Evolutionary conservation across 2,888 invertebrate species (phyloP), one percentile per base, ranked within the genome.

Genomic region (Stomorhina lunata): DNA sequence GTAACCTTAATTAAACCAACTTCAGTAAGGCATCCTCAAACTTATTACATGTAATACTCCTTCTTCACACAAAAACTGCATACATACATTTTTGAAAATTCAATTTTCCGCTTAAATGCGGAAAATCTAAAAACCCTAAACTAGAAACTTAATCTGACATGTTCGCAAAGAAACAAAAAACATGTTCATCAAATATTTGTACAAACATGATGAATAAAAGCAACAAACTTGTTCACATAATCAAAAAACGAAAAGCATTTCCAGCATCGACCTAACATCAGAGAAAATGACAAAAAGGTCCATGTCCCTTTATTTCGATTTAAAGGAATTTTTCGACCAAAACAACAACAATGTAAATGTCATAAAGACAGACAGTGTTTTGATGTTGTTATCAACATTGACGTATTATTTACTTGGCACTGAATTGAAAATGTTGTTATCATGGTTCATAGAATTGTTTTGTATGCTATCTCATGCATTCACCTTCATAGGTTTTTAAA

Each of bases 61-160:
- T n/a, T n/a, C n/a, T n/a, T n/a, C n/a, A n/a, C n/a, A n/a, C n/a
- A n/a, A n/a, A n/a, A n/a, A n/a, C n/a, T n/a, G 32, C 2, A 55
- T 17, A 20, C 27, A 40, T 45, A 45, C 20, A 71, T 32, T 20
- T 81, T 76, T 22, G 48, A 55, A 81, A 76, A 81, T 71, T 66
- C 17, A 77, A 81, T 76, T 81, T 81, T 81, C 50, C 66, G 59
- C 66, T 66, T 61, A 71, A 76, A 48, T 71, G 50, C 48, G 27
- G 22, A 66, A 68, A 76, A 15, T 48, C 29, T 40, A 20, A 50
- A 50, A 66, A 40, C 20, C 29, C 50, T 27, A 20, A 59, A 32
- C 29, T 32, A 57, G 29, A 61, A 61, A 57, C 15, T 48, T 27
- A 61, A 61, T 45, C 45, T 22, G 22, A 22, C 9, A 40, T n/a